Base-by-base conservation (phyloP, 35 echinoderm and acorn worm species). In the Heliocidaris erythrogramma region DNA sequence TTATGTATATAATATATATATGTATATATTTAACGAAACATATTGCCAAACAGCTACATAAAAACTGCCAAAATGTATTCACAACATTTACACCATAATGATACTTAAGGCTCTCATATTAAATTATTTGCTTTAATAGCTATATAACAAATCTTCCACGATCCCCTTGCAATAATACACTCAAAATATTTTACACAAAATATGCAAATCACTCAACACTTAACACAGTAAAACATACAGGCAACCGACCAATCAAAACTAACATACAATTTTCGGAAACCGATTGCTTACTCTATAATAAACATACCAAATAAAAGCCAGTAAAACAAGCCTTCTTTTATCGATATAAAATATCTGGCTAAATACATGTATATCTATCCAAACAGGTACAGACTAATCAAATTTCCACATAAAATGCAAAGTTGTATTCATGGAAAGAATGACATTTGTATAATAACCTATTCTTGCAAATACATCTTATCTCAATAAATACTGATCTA, bases 401-500 rank as follows among this genome's bases (percentile, higher is more conserved):
- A 78, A 78, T 4, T n/a, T 78, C 65, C 65, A 78, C 27, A 78
- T 78, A 29, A 78, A 78, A 78, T 78, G 0, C 5, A 78, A 78
- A 78, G 65, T 78, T 6, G 65, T 78, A 78, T 78, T 5, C 21
- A 78, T 2, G 65, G 17, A 78, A n/a, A 56, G 1, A 56, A 56
- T 11, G 52, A 56, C 14, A 56, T 56, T 56, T 78, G 27, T 78
- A 42, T 42, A 42, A 42, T 7, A 7, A 27, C n/a, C 65, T 78
- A 78, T 21, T 78, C 65, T 78, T 29, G 18, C 27, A 27, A n/a
- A 78, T 78, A 78, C 27, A 27, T n/a, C 18, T 78, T 7, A 27
- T 78, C 27, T 78, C 65, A 78, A 78, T 78, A 78, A 78, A 78
- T 78, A 78, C 65, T 27, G 65, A 78, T 78, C 65, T 78, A 78